Percentiles rank a stretch among this genome's conserved stretches.
Conservation (phyloP, 2,888 invertebrate genomes). For the Melikaiella ostensackeni region DNA sequence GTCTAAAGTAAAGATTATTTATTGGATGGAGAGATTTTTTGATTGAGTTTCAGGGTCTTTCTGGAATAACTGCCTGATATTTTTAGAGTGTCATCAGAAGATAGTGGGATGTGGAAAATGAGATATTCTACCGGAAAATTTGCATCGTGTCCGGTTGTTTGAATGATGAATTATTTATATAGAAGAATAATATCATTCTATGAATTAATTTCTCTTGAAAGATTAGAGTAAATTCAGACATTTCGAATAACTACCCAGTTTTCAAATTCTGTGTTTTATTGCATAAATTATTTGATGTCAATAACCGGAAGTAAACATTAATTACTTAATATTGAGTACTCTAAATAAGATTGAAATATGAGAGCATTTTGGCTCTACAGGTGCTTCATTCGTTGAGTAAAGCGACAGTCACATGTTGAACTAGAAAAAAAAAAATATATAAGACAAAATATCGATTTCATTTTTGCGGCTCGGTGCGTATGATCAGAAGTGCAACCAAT, state of each 20-base stretch:
- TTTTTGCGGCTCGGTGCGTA: not conserved
- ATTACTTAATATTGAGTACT: not conserved
- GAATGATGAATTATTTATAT: not conserved
- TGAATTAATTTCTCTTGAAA: not conserved
- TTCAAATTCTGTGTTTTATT: not conserved
- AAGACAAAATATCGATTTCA: not conserved
- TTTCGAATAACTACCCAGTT: not conserved
- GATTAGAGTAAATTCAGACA: too few species aligned
- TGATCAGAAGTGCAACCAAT: not conserved
- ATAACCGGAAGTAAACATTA: not conserved
- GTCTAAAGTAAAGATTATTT: not conserved
- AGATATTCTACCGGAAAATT: constrained; percentile 8
- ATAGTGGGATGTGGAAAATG: not conserved
- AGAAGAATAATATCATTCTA: not conserved
- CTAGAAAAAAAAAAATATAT: not conserved
- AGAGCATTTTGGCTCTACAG: constrained; percentile 16
- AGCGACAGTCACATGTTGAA: too few species aligned
- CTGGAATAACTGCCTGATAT: not conserved
- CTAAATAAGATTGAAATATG: not conserved
- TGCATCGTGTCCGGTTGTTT: not conserved
- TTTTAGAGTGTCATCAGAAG: not conserved
- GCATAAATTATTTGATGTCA: not conserved
- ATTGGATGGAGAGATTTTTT: not conserved
- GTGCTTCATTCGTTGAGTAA: constrained; percentile 10
- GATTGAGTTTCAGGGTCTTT: not conserved